Evolutionary conservation across 2,113 vertebrate genomes (phyloP).

Genomic region (Menura novaehollandiae): DNA sequence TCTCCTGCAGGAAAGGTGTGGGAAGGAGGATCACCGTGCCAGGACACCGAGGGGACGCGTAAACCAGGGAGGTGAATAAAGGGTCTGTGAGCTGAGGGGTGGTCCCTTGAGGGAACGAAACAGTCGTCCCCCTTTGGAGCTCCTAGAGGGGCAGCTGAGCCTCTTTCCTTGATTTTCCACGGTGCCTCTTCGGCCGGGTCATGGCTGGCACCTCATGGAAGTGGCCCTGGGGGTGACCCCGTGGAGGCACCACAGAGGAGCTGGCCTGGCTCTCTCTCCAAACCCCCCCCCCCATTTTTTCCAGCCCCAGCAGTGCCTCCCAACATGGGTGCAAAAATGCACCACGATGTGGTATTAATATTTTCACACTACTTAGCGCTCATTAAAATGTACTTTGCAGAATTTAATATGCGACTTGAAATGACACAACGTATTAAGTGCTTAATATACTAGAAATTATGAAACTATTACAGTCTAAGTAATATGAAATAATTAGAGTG

Average conservation of each 20-base stretch:
- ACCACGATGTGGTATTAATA: conserved; percentile 56
- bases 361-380: conserved; percentile 80
- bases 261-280: neutral
- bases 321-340: neutral
- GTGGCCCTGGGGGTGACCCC: neutral
- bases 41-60: fast-evolving
- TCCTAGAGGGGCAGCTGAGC: fast-evolving
- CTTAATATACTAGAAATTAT: conserved; percentile 88
- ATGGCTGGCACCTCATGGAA: fast-evolving
- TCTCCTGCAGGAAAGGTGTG: fast-evolving
- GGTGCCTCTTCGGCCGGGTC: fast-evolving
- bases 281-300: too few species aligned
- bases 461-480: conserved; percentile 74
- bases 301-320: fast-evolving
- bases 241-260: fast-evolving
- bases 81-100: neutral
- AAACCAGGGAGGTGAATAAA: fast-evolving
- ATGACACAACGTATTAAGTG: conserved; percentile 85
- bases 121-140: fast-evolving
- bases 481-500: conserved; percentile 79
- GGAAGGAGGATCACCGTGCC: fast-evolving
- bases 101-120: fast-evolving
- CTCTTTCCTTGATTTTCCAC: fast-evolving
- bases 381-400: conserved; percentile 85
- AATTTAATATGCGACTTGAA: conserved; percentile 79